These are phyloP conservation scores for Myathropa florea DNA, from an alignment of 2,888 invertebrate species.

Conservation along the genomic window DNA sequence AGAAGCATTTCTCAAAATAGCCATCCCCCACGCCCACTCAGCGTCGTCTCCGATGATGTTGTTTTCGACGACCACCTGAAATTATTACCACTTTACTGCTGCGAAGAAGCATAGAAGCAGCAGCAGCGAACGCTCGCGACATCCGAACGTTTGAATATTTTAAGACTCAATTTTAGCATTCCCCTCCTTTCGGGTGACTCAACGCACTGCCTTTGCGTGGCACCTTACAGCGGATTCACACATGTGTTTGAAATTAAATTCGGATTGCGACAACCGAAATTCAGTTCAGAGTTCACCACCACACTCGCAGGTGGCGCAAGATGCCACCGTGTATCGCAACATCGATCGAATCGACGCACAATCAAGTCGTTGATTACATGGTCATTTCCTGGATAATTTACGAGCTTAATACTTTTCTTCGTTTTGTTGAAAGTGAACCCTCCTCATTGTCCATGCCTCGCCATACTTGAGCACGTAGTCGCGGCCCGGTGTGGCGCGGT, in stretches of 20 bases:
- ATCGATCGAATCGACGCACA: slow-evolving; percentile 11
- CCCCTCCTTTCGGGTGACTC: slow-evolving; percentile 12
- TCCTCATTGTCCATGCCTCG: slow-evolving; percentile 55
- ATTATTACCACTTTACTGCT: slow-evolving; percentile 40
- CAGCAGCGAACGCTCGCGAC: slow-evolving; percentile 45
- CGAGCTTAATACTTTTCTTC: background rate
- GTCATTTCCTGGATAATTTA: slow-evolving; percentile 62
- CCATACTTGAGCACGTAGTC: background rate
- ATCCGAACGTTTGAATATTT: slow-evolving; percentile 58
- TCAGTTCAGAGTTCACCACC: background rate
- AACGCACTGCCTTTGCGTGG: too few relatives aligned
- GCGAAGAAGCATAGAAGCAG: slow-evolving; percentile 21
- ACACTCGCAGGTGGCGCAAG: slow-evolving; percentile 24
- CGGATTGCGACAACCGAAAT: background rate
- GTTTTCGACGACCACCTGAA: slow-evolving; percentile 54
- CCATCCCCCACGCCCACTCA: slow-evolving; percentile 41
- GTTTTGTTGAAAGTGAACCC: slow-evolving; percentile 25
- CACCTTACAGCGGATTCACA: background rate
- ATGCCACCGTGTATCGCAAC: background rate
- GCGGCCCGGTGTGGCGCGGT: slow-evolving; percentile 13
- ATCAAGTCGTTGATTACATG: slow-evolving; percentile 21
- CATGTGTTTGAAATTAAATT: background rate
- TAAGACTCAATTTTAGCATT: slow-evolving; percentile 58
- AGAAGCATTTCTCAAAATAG: slow-evolving; percentile 17
- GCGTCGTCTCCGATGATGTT: background rate